A percentile compares a stretch with the other conserved stretches of the same genome.
Conservation (phyloP, 2,113 vertebrate species). For the Erythrocercus mccallii region DNA sequence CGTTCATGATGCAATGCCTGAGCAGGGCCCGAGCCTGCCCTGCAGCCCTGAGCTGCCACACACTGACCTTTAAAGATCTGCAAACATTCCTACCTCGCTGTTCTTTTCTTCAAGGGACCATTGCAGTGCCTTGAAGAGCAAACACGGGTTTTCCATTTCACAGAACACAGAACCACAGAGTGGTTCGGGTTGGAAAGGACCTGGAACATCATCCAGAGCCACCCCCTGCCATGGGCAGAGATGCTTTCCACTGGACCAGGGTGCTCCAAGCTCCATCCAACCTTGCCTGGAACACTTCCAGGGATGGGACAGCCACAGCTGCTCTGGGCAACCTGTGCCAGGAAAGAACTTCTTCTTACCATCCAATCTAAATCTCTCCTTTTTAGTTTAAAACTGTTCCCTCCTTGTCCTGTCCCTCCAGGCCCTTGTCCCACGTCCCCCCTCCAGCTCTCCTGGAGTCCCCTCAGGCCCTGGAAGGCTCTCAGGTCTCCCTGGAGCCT, state of each 20-base stretch:
- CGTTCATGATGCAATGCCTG: accelerated
- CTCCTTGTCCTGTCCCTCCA: not conserved
- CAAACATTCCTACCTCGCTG: accelerated
- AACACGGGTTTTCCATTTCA: not conserved
- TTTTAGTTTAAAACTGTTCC: not conserved
- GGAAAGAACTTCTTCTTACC: accelerated
- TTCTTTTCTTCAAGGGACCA: accelerated
- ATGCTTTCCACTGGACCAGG: accelerated
- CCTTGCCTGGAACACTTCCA: not conserved
- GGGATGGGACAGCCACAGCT: not conserved
- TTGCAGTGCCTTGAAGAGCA: accelerated
- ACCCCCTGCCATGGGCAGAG: not conserved
- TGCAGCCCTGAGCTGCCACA: not conserved
- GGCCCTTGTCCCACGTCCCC: not conserved
- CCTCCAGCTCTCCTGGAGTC: not conserved
- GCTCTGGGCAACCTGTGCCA: not conserved
- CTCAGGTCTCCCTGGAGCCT: accelerated
- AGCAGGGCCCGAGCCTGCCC: not conserved
- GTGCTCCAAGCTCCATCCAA: accelerated
- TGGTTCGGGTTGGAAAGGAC: not conserved
- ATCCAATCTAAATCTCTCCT: not conserved
- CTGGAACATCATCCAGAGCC: not conserved
- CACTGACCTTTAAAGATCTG: not conserved
- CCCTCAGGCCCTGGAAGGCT: accelerated
- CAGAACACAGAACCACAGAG: not conserved